Evolutionary conservation across 2,797 vertebrate genomes (phyloP).

Genomic region (Molossus molossus): DNA sequence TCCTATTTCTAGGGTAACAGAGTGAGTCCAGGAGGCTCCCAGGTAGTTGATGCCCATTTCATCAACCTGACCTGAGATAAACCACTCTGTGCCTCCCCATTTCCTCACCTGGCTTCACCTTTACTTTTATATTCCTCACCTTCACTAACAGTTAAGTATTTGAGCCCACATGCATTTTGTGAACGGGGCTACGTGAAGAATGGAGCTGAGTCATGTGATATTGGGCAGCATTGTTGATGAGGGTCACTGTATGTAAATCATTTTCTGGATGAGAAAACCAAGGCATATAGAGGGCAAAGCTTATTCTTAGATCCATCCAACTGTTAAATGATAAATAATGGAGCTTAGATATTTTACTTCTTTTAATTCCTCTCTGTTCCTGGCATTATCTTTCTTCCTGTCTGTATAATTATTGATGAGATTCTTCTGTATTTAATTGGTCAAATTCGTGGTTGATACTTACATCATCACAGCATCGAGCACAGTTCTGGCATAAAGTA

Average conservation of each 20-base stretch:
- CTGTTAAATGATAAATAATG: slow-evolving; percentile 24
- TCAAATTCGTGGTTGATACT: neutral
- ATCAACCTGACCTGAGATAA: neutral
- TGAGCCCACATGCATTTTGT: slow-evolving; percentile 16
- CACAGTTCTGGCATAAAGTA: neutral
- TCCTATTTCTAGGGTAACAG: neutral
- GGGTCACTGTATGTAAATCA: neutral
- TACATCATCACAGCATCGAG: neutral
- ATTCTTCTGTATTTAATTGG: neutral
- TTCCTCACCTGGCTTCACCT: neutral
- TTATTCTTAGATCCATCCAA: neutral
- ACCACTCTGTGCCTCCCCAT: no score
- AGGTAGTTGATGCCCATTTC: neutral
- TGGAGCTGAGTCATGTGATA: neutral
- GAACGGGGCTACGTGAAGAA: neutral
- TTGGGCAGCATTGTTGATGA: neutral
- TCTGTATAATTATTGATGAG: neutral
- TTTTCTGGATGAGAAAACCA: slow-evolving; percentile 7
- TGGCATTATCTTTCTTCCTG: slow-evolving; percentile 12
- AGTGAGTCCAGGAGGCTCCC: neutral
- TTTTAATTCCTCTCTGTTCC: neutral
- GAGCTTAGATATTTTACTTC: neutral
- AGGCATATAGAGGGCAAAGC: neutral
- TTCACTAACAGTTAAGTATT: neutral
- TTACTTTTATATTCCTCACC: neutral